Conservation (phyloP, 2,888 invertebrate species). For the Cephus nigrinus region DNA sequence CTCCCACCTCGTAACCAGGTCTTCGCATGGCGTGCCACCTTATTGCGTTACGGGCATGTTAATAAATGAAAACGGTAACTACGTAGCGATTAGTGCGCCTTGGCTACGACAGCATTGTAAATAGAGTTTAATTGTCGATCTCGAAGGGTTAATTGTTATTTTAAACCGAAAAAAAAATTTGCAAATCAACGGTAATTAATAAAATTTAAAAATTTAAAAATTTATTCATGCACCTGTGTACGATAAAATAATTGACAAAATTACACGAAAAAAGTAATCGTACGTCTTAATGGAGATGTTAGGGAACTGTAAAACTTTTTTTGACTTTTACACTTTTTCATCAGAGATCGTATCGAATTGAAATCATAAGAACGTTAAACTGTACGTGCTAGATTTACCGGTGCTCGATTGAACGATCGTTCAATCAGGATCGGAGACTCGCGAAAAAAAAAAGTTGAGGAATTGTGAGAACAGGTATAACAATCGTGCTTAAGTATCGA, state of each 20-base stretch:
- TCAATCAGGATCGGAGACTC: background rate
- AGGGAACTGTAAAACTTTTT: background rate
- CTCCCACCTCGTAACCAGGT: conserved; percentile 27
- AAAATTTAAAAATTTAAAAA: background rate
- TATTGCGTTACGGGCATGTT: conserved; percentile 9
- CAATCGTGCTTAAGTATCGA: background rate
- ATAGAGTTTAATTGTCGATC: background rate
- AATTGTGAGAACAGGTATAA: background rate
- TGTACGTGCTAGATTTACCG: background rate
- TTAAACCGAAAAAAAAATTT: background rate
- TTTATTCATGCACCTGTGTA: background rate
- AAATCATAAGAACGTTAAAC: background rate
- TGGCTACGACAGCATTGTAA: background rate
- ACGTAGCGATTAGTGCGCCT: background rate
- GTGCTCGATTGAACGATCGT: background rate
- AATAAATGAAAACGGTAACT: conserved; percentile 22
- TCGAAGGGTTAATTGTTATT: background rate
- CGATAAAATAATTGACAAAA: background rate
- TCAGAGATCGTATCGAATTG: background rate
- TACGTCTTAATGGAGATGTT: background rate
- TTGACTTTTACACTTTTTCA: background rate
- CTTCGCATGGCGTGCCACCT: conserved; percentile 12
- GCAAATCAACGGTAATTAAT: background rate
- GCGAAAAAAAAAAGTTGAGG: background rate
- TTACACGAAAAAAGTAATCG: background rate